Conservation (phyloP, 2,888 invertebrate species). For the Phlogophora meticulosa region DNA sequence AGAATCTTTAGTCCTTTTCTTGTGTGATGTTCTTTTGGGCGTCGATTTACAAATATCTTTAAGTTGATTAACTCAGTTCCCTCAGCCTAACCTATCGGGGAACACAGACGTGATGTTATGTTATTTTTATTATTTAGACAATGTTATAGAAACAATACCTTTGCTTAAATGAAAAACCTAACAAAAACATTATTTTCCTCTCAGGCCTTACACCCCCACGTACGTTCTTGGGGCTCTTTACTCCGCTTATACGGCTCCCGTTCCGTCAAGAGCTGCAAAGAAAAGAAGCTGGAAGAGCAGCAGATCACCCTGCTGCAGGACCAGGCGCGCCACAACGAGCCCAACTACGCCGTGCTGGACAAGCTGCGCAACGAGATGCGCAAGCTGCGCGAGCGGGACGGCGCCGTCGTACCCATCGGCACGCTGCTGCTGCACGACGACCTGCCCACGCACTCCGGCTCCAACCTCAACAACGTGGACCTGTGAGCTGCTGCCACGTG, state of each 20-base stretch:
- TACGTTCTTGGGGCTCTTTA: slow-evolving; percentile 98
- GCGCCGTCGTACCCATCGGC: slow-evolving; percentile 92
- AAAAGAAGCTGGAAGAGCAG: slow-evolving; percentile 97
- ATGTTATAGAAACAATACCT: too few species aligned
- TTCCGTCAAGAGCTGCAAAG: slow-evolving; percentile 97
- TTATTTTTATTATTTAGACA: too few species aligned
- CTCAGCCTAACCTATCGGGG: too few species aligned
- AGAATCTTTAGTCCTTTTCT: too few species aligned
- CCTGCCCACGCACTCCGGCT: slow-evolving; percentile 93
- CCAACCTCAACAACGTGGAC: slow-evolving; percentile 95
- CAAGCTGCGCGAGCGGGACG: slow-evolving; percentile 93
- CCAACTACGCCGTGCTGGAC: slow-evolving; percentile 97
- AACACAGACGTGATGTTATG: too few species aligned
- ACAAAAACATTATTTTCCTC: background rate
- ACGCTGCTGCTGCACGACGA: slow-evolving; percentile 87
- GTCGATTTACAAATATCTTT: too few species aligned
- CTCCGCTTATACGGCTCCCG: slow-evolving; percentile 97
- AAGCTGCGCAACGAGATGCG: slow-evolving; percentile 96
- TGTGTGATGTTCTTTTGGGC: too few species aligned
- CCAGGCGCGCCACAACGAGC: slow-evolving; percentile 97
- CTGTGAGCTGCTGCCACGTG: slow-evolving; percentile 88
- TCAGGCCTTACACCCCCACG: slow-evolving; percentile 97
- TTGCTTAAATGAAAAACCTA: background rate
- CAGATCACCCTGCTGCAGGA: slow-evolving; percentile 96
- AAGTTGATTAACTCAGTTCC: too few species aligned